Evolutionary conservation across 2,797 vertebrate species (phyloP).

Genomic region (Rhynchonycteris naso): DNA sequence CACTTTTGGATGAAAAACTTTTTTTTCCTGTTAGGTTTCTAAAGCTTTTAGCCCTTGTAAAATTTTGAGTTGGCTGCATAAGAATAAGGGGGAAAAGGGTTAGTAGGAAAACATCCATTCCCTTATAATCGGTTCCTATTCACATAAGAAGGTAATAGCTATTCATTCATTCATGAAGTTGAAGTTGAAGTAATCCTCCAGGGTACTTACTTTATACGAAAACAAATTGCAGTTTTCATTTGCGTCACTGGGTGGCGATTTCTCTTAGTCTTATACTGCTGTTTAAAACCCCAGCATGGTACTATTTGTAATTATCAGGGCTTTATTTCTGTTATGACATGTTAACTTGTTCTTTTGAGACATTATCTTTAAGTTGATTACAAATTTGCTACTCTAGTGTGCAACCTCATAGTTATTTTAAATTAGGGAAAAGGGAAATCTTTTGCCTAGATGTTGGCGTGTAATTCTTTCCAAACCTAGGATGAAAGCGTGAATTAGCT

Average conservation of each 20-base stretch:
- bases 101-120: constrained; percentile 71
- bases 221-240: constrained; percentile 86
- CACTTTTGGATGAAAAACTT: constrained; percentile 16
- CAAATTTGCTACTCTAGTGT: constrained; percentile 68
- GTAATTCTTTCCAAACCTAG: constrained; percentile 81
- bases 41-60: constrained; percentile 50
- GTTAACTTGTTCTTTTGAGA: constrained; percentile 79
- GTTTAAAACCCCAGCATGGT: constrained; percentile 62
- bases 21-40: constrained; percentile 18
- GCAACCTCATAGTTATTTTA: constrained; percentile 76
- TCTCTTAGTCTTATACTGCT: constrained; percentile 76
- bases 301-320: constrained; percentile 81
- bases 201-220: constrained; percentile 85
- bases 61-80: not conserved
- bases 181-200: constrained; percentile 85
- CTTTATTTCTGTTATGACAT: constrained; percentile 82
- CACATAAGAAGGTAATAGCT: constrained; percentile 81
- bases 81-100: not conserved
- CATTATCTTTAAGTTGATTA: constrained; percentile 77
- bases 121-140: constrained; percentile 75
- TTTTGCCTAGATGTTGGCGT: constrained; percentile 79
- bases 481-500: constrained; percentile 84
- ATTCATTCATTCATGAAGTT: constrained; percentile 81
- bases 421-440: constrained; percentile 82
- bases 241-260: constrained; percentile 86